Evolutionary conservation across 53 echinoderm and acorn worm species (phyloP), one percentile per base, ranked within the genome.

Genomic region (Holothuria leucospilota): DNA sequence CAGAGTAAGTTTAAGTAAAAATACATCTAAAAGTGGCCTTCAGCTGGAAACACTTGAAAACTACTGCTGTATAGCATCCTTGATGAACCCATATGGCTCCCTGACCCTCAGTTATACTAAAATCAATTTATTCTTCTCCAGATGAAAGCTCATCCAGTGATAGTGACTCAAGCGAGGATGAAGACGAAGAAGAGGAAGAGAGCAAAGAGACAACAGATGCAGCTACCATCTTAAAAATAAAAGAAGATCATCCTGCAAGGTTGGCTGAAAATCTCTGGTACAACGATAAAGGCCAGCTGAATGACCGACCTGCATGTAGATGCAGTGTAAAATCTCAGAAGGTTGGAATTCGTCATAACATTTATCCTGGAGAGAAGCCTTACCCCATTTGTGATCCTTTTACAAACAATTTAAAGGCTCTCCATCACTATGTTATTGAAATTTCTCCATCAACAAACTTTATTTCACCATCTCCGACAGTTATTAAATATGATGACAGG

Each of bases 251-350:
- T 84, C 99, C 95, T 1, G 88, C 88, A 18, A 78, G 93, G 18
- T 68, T 99, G 13, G 93, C 93, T 8, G 88, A 94, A 30, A 95
- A 95, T 62, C 92, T 99, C 6, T 99, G 95, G 99, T 99, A 92
- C 77, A 99, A 99, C 82, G 95, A 99, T 21, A 88, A 92, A 4
- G 99, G 95, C 64, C 93, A 99, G 92, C 85, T 95, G 70, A 94
- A 95, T 56, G 99, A 99, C 62, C 92, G 94, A 13, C 99, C 99
- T n/a, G 77, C 94, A 69, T 99, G 99, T 26, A 93, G 90, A 12
- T 99, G 99, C 49, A 99, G 95, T 56, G 67, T 77, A n/a, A 88
- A 87, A 39, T 94, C 93, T 41, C 90, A 78, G 79, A 91, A 95
- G 77, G 87, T 85, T 15, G 99, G 99, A 14, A 99, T 99, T 24